Conservation (phyloP, 1,140 invertebrate genomes). For the Copidosoma floridanum region DNA sequence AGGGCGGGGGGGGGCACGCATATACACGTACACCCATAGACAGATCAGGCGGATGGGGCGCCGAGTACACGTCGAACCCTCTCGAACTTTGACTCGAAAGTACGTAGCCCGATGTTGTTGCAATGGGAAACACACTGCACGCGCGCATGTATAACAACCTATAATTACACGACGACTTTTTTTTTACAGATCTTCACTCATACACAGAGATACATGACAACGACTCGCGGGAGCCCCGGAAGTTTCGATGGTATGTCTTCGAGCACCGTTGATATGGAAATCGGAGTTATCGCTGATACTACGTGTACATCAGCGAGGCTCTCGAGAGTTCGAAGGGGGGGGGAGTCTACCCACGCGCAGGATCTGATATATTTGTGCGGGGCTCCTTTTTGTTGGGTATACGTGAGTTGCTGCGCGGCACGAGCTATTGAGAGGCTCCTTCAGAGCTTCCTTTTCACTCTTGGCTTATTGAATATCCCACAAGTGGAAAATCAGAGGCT, state of each 20-base stretch:
- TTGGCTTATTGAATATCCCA: constrained; percentile 56
- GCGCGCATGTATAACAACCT: too few species aligned
- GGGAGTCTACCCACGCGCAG: constrained; percentile 35
- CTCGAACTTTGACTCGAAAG: constrained; percentile 31
- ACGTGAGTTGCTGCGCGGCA: constrained; percentile 26
- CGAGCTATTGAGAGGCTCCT: constrained; percentile 35
- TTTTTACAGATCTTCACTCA: not conserved
- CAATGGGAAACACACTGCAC: constrained; percentile 6
- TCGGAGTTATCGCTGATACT: too few species aligned
- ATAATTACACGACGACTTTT: constrained; percentile 15
- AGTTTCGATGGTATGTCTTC: constrained; percentile 8
- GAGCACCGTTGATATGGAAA: too few species aligned
- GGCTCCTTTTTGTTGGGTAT: not conserved
- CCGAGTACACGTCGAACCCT: constrained; percentile 39
- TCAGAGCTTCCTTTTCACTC: constrained; percentile 46
- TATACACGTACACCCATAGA: too few species aligned
- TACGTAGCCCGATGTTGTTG: constrained; percentile 32
- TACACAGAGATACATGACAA: not conserved
- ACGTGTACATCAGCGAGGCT: too few species aligned
- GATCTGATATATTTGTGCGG: constrained; percentile 23
- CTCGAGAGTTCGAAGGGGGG: too few species aligned
- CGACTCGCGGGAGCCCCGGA: not conserved
- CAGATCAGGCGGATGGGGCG: too few species aligned
- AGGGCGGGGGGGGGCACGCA: too few species aligned
- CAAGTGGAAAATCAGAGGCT: constrained; percentile 55